Conservation (phyloP, 2,113 vertebrate genomes). For the Actinemys pallida region DNA sequence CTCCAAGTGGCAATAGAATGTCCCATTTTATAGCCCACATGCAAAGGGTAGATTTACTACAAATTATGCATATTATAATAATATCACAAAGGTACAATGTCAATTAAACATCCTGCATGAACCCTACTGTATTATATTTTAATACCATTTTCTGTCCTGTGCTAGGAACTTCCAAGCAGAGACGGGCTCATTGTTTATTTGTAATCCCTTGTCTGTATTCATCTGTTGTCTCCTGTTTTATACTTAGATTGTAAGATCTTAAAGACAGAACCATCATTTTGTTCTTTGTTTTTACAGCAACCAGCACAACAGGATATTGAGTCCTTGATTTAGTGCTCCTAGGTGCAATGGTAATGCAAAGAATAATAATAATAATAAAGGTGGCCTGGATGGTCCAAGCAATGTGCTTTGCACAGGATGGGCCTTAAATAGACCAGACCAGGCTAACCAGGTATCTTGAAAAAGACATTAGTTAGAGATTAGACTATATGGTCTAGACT, state of each 20-base stretch:
- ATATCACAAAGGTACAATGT: not conserved
- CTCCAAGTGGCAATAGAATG: not conserved
- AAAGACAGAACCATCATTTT: not conserved
- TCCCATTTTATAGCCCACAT: not conserved
- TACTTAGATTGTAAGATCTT: not conserved
- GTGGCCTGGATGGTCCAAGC: not conserved
- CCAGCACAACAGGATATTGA: not conserved
- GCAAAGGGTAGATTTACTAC: not conserved
- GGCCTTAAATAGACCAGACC: not conserved
- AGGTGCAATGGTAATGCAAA: not conserved
- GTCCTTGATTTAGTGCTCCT: not conserved
- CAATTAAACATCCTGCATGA: not conserved
- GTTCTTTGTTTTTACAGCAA: not conserved
- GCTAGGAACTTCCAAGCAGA: not conserved
- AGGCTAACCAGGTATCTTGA: not conserved
- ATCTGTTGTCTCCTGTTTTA: not conserved
- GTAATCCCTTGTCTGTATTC: not conserved
- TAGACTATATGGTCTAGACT: not conserved
- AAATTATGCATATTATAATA: fast-evolving
- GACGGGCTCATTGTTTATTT: not conserved
- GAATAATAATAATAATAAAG: not conserved
- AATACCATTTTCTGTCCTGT: not conserved
- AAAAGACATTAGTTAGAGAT: not conserved
- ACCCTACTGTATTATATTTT: not conserved
- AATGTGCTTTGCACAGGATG: not conserved